Evolutionary conservation across 2,797 vertebrate species (phyloP).

Genomic region (Danio aesculapii): DNA sequence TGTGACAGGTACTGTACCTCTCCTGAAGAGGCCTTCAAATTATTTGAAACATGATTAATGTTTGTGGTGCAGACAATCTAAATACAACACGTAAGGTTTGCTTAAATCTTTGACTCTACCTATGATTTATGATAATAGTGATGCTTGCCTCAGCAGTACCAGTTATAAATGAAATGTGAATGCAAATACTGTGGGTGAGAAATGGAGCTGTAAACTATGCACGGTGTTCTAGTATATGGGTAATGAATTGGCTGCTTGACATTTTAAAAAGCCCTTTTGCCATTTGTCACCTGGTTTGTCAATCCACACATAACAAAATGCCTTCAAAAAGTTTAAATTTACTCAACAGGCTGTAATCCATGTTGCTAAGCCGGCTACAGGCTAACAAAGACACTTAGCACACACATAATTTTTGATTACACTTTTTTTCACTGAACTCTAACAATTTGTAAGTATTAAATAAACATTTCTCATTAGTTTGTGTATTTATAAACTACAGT

Average conservation of each 20-base stretch:
- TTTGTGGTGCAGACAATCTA: not conserved
- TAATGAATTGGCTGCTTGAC: not conserved
- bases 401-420: too few species aligned
- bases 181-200: not conserved
- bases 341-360: too few species aligned
- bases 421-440: too few species aligned
- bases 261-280: not conserved
- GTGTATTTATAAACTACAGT: too few species aligned
- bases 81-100: not conserved
- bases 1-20: too few species aligned
- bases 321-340: too few species aligned
- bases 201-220: not conserved
- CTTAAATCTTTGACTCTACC: not conserved
- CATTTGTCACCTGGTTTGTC: not conserved
- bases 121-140: not conserved
- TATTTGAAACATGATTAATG: not conserved
- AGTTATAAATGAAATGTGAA: not conserved
- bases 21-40: not conserved
- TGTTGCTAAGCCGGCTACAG: too few species aligned
- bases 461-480: too few species aligned
- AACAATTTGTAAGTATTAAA: too few species aligned
- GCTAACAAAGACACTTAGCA: too few species aligned
- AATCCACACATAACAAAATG: not conserved
- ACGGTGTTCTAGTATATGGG: not conserved
- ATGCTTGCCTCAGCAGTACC: not conserved